phyloP scores from a whole-genome alignment of 2,113 vertebrate genomes.

The Capreolus pygargus region DNA sequence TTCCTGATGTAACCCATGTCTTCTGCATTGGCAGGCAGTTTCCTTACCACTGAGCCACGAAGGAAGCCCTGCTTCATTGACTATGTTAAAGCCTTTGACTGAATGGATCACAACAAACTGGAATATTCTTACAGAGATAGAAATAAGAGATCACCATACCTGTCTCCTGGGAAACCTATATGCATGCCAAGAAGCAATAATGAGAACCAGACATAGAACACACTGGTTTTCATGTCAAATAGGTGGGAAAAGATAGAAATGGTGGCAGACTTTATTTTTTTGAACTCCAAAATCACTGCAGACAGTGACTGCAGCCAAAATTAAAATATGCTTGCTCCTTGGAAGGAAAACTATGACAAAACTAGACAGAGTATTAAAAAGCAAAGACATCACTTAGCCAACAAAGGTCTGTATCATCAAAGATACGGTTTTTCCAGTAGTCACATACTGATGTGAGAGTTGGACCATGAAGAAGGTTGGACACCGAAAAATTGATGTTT shows the following conservation, averaged over 20 bases:
- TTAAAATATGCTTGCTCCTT: background rate
- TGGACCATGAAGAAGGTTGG: background rate
- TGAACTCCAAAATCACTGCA: background rate
- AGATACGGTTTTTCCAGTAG: background rate
- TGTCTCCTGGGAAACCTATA: background rate
- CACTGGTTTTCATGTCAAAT: background rate
- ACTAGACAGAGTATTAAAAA: background rate
- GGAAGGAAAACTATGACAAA: background rate
- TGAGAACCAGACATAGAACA: background rate
- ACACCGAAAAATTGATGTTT: background rate
- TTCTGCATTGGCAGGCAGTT: background rate
- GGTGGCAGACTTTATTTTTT: background rate
- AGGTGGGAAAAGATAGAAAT: background rate
- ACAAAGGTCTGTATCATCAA: background rate
- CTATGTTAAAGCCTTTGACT: background rate
- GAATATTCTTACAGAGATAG: background rate
- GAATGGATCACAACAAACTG: background rate
- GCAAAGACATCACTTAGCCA: background rate
- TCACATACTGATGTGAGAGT: background rate
- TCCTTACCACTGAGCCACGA: background rate
- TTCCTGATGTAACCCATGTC: background rate
- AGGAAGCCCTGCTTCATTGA: background rate
- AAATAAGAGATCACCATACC: background rate
- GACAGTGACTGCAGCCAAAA: background rate
- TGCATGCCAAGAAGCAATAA: background rate